Evolutionary conservation across 2,888 invertebrate species (phyloP).

Genomic region (Danaus chrysippus): DNA sequence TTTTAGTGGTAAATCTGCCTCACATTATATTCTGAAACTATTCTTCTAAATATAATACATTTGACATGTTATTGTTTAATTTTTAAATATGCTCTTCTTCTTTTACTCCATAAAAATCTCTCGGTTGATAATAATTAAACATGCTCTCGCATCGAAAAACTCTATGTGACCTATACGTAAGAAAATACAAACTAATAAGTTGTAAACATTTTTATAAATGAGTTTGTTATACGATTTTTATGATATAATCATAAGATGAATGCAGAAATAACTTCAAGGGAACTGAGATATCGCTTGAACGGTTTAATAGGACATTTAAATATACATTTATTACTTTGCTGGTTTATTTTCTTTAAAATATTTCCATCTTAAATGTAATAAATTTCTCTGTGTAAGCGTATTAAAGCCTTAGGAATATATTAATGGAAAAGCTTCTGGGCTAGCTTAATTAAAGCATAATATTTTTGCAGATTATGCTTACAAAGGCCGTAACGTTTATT

Average conservation of each 20-base stretch:
- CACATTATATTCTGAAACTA: too few species aligned
- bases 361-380: neutral
- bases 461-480: slow-evolving; percentile 34
- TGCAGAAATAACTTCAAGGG: neutral
- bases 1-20: too few species aligned
- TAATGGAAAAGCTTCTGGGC: slow-evolving; percentile 37
- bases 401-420: slow-evolving; percentile 36
- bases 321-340: neutral
- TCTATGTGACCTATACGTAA: too few species aligned
- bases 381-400: slow-evolving; percentile 10
- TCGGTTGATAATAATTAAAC: too few species aligned
- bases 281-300: neutral
- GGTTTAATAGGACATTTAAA: neutral
- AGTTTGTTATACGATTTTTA: neutral
- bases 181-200: too few species aligned
- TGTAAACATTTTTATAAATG: neutral
- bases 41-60: too few species aligned
- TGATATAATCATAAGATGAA: neutral
- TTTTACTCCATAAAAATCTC: too few species aligned
- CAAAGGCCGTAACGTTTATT: slow-evolving; percentile 18
- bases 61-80: too few species aligned
- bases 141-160: too few species aligned
- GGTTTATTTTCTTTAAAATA: neutral
- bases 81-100: too few species aligned
- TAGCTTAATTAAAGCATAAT: slow-evolving; percentile 43